phyloP scores from a whole-genome alignment of 2,888 invertebrate genomes.

The Noctua comes region DNA sequence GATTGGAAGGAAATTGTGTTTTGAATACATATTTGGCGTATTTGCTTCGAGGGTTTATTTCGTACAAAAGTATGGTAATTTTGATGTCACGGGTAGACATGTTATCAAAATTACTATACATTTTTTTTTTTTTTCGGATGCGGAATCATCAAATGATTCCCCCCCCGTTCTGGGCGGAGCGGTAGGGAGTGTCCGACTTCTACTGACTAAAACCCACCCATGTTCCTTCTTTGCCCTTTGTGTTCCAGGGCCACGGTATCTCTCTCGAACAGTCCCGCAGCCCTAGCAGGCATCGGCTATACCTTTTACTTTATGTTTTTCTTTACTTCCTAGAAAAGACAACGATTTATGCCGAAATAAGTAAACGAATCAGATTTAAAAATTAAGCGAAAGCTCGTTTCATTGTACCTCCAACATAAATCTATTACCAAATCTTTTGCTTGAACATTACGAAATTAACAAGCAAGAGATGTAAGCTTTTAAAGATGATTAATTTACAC shows the following conservation, averaged over 20 bases:
- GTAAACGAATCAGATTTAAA: not conserved
- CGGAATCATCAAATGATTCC: too few relatives aligned
- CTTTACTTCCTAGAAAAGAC: not conserved
- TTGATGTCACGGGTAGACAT: not conserved
- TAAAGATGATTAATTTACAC: conserved; percentile 40
- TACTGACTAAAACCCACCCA: too few relatives aligned
- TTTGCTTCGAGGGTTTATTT: not conserved
- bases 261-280: too few relatives aligned
- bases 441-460: conserved; percentile 11
- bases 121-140: too few relatives aligned
- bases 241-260: too few relatives aligned
- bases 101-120: not conserved
- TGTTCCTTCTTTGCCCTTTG: too few relatives aligned
- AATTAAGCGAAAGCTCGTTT: not conserved
- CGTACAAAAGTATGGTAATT: not conserved
- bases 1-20: not conserved
- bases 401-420: not conserved
- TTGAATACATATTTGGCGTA: not conserved
- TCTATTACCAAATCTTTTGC: not conserved
- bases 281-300: too few relatives aligned
- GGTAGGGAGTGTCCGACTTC: too few relatives aligned
- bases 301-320: not conserved
- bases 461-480: conserved; percentile 8
- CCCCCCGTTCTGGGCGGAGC: too few relatives aligned
- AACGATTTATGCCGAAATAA: not conserved